Conservation (phyloP, 1,140 invertebrate genomes). For the Anoplophora glabripennis region DNA sequence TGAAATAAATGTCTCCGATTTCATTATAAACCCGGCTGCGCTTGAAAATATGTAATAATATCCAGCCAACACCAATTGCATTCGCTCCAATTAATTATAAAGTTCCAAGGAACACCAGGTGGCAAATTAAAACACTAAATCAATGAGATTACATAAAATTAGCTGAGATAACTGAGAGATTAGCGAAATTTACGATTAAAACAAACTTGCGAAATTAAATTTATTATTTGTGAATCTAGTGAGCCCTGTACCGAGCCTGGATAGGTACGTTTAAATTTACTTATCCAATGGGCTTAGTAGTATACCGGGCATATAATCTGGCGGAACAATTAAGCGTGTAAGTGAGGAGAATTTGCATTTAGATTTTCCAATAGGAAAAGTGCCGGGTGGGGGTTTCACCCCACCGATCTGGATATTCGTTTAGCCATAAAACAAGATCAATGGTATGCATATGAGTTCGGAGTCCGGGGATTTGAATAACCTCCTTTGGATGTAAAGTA, state of each 20-base stretch:
- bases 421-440: conserved; percentile 27
- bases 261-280: conserved; percentile 12
- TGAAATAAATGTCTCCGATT: no score
- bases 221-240: no score
- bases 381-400: conserved; percentile 1
- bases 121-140: conserved; percentile 17
- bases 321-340: conserved; percentile 9
- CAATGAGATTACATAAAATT: conserved; percentile 14
- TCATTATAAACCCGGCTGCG: no score
- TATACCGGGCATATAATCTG: no score
- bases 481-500: conserved; percentile 12
- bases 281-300: no score
- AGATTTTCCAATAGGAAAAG: conserved; percentile 15
- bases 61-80: no score
- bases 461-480: conserved; percentile 25
- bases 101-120: conserved; percentile 2
- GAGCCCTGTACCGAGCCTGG: no score
- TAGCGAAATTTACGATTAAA: conserved; percentile 3
- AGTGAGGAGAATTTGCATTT: conserved; percentile 12
- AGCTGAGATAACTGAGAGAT: conserved; percentile 6
- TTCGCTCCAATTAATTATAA: conserved; percentile 1
- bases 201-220: no score
- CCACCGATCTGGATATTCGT: conserved; percentile 11
- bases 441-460: conserved; percentile 39
- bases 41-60: no score